Conservation (phyloP, 2,888 invertebrate species). For the Cataglyphis cursor region DNA sequence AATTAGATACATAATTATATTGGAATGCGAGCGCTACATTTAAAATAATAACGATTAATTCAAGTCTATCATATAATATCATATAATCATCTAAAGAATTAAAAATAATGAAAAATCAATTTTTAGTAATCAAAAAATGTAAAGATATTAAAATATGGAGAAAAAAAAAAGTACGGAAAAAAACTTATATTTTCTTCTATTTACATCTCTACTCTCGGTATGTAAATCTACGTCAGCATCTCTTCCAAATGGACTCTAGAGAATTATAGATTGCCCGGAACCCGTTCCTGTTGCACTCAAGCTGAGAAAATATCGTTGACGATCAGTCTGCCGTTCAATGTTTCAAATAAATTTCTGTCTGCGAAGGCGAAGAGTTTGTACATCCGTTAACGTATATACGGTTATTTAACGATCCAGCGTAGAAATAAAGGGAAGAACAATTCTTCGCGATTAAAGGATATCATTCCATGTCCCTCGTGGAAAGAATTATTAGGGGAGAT, state of each 20-base stretch:
- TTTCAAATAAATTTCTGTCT: conserved; percentile 45
- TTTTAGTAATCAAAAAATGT: too few relatives aligned
- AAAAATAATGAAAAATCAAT: too few relatives aligned
- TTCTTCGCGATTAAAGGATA: neutral
- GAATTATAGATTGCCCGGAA: conserved; percentile 44
- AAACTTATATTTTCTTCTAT: too few relatives aligned
- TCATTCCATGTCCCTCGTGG: neutral
- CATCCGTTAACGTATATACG: conserved; percentile 15
- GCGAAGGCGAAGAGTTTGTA: conserved; percentile 50
- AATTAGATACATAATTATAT: too few relatives aligned
- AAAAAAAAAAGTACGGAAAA: too few relatives aligned
- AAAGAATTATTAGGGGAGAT: neutral
- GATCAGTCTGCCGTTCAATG: conserved; percentile 57
- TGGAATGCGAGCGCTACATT: too few relatives aligned
- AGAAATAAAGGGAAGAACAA: neutral
- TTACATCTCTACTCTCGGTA: too few relatives aligned
- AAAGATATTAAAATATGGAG: too few relatives aligned
- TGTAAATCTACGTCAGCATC: conserved; percentile 58
- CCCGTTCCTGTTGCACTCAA: conserved; percentile 42
- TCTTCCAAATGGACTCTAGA: conserved; percentile 35
- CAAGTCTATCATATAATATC: too few relatives aligned
- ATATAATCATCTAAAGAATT: too few relatives aligned
- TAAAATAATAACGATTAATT: too few relatives aligned
- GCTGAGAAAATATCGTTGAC: conserved; percentile 61
- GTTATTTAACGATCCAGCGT: neutral